Base-by-base conservation (phyloP, 2,888 invertebrate species). In the Meandrusa payeni region DNA sequence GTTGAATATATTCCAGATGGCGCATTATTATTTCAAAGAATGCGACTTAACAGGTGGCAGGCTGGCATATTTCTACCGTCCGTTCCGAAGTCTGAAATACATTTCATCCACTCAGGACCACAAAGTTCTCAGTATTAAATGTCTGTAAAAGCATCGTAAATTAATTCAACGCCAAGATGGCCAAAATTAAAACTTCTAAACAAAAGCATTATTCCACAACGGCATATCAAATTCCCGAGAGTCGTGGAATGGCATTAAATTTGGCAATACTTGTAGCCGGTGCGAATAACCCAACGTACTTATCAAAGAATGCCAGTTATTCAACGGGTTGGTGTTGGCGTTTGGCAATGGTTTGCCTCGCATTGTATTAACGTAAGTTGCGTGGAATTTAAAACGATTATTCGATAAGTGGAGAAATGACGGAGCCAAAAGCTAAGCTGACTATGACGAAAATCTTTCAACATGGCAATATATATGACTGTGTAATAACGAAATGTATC, bases 261-360 rank as follows among this genome's bases (percentile, higher is more conserved):
- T 39, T 39, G 39, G 39, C 39, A 39, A 23, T 31, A 39, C n/a
- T 31, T 11, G 38, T 20, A 5, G 28, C 12, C 5, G 9, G 24
- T 13, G 36, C 24, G 9, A 34, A 36, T 10, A 36, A 26, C 23
- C 31, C 10, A 5, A 19, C 20, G 27, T 36, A 26, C 10, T 26
- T 27, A 28, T 37, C 37, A 19, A 37, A 37, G 27, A 37, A 37
- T 37, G 11, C 27, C 20, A 39, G 22, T 9, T 22, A 39, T 39
- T 23, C 7, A 19, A 28, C 22, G 6, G 29, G 13, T 9, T 3
- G 22, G 22, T 13, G 28, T 28, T 28, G 12, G 29, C 15, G 10
- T 39, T 39, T 29, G 39, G 39, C 39, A 39, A 38, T 22, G 28
- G 27, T 15, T 37, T 27, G 20, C 10, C 9, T 13, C 7, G 39